Conservation (phyloP, 1,140 invertebrate genomes). For the Euura lappo region DNA sequence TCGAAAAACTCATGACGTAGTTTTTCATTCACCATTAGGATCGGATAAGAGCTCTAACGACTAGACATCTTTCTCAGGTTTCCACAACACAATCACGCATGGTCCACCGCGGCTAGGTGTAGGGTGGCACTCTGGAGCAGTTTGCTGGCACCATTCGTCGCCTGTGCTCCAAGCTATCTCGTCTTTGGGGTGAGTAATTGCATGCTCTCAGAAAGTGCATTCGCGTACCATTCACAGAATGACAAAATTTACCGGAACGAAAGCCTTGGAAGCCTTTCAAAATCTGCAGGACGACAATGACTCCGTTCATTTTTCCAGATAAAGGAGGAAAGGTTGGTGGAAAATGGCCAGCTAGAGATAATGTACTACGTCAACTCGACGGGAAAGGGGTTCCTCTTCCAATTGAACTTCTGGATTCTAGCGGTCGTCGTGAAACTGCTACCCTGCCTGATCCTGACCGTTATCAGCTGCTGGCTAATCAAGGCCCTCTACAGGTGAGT, state of each 20-base stretch:
- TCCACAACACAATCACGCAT: conserved; percentile 64
- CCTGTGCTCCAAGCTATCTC: conserved; percentile 82
- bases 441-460: conserved; percentile 82
- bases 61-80: conserved; percentile 58
- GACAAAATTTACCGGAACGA: too few relatives aligned
- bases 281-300: neutral
- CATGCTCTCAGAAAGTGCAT: neutral
- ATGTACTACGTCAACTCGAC: conserved; percentile 43
- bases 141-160: conserved; percentile 74
- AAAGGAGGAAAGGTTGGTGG: conserved; percentile 31
- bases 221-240: neutral
- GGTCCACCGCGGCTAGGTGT: conserved; percentile 74
- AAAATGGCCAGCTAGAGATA: conserved; percentile 33
- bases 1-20: too few relatives aligned
- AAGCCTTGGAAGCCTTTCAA: neutral
- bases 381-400: conserved; percentile 65
- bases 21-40: too few relatives aligned
- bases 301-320: conserved; percentile 29
- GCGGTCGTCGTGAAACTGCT: conserved; percentile 84
- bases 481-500: conserved; percentile 67
- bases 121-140: conserved; percentile 75
- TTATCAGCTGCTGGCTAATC: conserved; percentile 83
- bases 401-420: conserved; percentile 88
- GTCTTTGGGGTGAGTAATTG: conserved; percentile 65
- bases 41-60: too few relatives aligned